phyloP scores from a whole-genome alignment of 2,888 invertebrate genomes.

The Sphecodes monilicornis region DNA sequence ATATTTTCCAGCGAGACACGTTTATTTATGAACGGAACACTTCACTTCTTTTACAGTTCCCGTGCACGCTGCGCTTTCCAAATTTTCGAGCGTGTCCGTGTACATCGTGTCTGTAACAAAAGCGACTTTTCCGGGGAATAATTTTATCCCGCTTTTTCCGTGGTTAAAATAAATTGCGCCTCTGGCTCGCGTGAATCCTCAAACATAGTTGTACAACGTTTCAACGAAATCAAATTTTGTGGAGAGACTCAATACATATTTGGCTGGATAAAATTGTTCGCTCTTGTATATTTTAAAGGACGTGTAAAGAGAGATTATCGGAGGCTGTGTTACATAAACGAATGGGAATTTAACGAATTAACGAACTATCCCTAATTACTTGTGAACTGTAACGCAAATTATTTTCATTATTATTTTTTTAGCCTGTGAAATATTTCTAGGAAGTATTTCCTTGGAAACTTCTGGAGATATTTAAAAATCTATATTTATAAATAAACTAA shows the following conservation, averaged over 20 bases:
- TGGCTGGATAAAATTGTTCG: not conserved
- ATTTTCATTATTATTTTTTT: not conserved
- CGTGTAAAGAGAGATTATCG: not conserved
- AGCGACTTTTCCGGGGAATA: slow-evolving; percentile 68
- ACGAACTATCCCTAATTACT: not conserved
- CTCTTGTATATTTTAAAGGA: not conserved
- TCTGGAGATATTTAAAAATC: too few species aligned
- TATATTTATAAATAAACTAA: too few species aligned
- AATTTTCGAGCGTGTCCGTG: not conserved
- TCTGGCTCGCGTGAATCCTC: not conserved
- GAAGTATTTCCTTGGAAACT: too few species aligned
- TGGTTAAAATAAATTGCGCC: not conserved
- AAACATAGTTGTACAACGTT: slow-evolving; percentile 5
- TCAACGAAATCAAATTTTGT: not conserved
- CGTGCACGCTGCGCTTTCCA: not conserved
- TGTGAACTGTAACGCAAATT: not conserved
- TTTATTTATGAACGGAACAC: not conserved
- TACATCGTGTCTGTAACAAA: not conserved
- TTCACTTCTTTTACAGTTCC: not conserved
- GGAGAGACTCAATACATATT: not conserved
- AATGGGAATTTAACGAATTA: not conserved
- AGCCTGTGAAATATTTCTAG: too few species aligned
- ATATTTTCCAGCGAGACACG: not conserved
- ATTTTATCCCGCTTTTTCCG: slow-evolving; percentile 56
- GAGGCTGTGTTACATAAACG: not conserved